Base-by-base conservation (phyloP, 2,113 vertebrate genomes). In the Ceyx melanurus region DNA sequence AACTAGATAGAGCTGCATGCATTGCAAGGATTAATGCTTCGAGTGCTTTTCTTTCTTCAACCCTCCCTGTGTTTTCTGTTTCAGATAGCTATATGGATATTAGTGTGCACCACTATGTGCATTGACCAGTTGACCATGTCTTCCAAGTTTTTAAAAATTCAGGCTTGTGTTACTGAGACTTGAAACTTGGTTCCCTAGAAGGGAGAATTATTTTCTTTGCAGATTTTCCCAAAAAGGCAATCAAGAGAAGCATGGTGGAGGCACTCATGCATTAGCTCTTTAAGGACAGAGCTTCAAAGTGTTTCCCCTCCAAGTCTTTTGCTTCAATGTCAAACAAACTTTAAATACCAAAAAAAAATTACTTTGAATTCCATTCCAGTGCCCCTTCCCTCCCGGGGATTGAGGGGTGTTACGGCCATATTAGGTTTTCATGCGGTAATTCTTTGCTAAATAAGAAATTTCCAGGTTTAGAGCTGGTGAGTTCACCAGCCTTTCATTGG, bases 401-500 rank as follows among this genome's bases (percentile, higher is more conserved):
- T 58, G 57, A 92, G 88, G 67, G 74, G 43, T 87, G 75, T 95
- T 92, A 82, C 2, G 6, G 70, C 60, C 77, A 40, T 78, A 78
- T 88, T 93, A 94, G 89, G 76, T 91, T 95, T 96, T 91, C 82
- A 68, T 88, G 9, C 5, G 0, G 56, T 92, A 95, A 96, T 96
- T 94, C 88, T 84, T 91, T 82, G 85, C 93, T 86, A 92, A 95
- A 91, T 90, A 95, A 95, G 79, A 95, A 93, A 82, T 94, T 91
- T 96, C 93, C 94, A 95, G 94, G 77, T 96, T 89, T 93, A 77
- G 84, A 86, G 53, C 80, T 68, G 90, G 68, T 86, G 92, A 86
- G 73, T 87, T 91, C 94, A 93, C 62, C 53, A 8, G 20, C 81
- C 86, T 97, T 97, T 96, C 88, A 91, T 90, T 96, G 95, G 95